phyloP scores from a whole-genome alignment of 2,113 vertebrate species.

The Sinocyclocheilus anshuiensis region DNA sequence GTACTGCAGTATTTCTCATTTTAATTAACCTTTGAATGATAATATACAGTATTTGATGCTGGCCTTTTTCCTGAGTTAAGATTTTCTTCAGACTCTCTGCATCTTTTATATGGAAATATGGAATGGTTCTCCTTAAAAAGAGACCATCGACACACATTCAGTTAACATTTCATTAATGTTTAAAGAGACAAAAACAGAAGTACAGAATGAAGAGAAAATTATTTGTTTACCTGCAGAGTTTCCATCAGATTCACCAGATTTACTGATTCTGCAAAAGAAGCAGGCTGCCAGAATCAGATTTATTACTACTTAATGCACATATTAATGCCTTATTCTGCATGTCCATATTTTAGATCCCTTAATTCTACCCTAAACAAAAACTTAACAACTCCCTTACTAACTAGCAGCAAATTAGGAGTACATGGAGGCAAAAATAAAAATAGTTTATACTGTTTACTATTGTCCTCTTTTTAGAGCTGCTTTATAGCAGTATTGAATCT shows the following conservation, averaged over 20 bases:
- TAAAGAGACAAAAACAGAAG: neutral
- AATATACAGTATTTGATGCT: neutral
- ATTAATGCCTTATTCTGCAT: too few species aligned
- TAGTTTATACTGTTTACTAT: too few species aligned
- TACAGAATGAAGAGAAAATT: neutral
- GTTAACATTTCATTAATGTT: neutral
- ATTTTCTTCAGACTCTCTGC: neutral
- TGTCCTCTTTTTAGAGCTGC: too few species aligned
- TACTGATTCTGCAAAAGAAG: neutral
- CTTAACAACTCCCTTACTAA: too few species aligned
- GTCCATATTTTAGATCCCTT: too few species aligned
- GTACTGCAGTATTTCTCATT: too few species aligned
- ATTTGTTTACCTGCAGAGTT: slow-evolving; percentile 19
- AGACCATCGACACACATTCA: neutral
- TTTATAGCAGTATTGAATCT: too few species aligned
- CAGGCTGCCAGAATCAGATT: neutral
- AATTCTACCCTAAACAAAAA: too few species aligned
- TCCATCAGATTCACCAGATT: neutral
- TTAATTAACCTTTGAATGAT: too few species aligned
- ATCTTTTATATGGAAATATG: neutral
- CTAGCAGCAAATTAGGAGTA: too few species aligned
- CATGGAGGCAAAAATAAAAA: too few species aligned
- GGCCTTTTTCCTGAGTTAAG: neutral
- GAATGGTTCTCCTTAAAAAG: slow-evolving; percentile 9
- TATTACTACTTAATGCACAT: too few species aligned